Base-by-base conservation (phyloP, 2,113 vertebrate genomes). In the Nycticryphes semicollaris region DNA sequence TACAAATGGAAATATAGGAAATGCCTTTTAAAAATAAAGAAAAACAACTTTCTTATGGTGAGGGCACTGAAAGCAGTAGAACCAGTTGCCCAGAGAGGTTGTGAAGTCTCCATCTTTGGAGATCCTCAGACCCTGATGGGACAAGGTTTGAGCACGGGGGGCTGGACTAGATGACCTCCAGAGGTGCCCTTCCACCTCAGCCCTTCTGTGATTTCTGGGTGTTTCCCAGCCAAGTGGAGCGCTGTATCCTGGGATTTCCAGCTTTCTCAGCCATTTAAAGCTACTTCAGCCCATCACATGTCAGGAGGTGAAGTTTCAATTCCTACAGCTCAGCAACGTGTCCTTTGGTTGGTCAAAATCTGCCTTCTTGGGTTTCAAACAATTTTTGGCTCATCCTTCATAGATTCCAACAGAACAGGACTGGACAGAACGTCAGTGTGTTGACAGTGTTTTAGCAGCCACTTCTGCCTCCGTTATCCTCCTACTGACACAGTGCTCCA, bases 131-230 rank as follows among this genome's bases (percentile, higher is more conserved):
- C 6, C 47, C 4, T 18, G 11, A 43, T 5, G 41, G 41, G 75
- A 68, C 47, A 66, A 45, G 10, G 1, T 63, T 22, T 22, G 66
- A n/a, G 6, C 31, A 9, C 0, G 1, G 11, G 21, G 3, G 31
- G 3, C 63, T 27, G 63, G 13, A 16, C 33, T 6, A 25, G 22
- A 3, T 0, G 41, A 35, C n/a, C 51, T 37, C 63, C 57, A 80
- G 78, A 57, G 68, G 11, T n/a, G 47, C 35, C 39, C 13, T 17
- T 20, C 22, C 56, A 25, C 8, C 82, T 47, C 51, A n/a, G 62
- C 24, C 33, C 2, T 15, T 2, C 25, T 2, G 35, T 6, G 41
- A 6, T 10, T 27, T 33, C 27, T 3, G 43, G 6, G 31, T 39
- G 57, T 5, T 70, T 9, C 87, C 24, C 47, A 39, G 54, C 35